phyloP scores from a whole-genome alignment of 1,140 invertebrate species.

The Apis dorsata region DNA sequence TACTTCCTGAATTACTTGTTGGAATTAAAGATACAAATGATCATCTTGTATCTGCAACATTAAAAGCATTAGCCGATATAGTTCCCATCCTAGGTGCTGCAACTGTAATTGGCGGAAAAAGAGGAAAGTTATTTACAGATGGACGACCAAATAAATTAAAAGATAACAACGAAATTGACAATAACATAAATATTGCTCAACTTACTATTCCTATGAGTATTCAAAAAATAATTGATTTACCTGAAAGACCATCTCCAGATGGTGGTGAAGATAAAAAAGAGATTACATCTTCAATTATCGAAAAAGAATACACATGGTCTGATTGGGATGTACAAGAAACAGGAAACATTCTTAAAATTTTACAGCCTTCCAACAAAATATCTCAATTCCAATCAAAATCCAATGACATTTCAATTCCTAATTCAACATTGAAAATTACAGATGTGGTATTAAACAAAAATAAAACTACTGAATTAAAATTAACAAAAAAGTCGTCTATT shows the following conservation, averaged over 20 bases:
- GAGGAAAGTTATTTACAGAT: constrained; percentile 90
- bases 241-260: constrained; percentile 88
- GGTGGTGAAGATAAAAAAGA: constrained; percentile 88
- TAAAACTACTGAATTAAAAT: constrained; percentile 48
- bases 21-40: constrained; percentile 92
- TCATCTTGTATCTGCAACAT: constrained; percentile 87
- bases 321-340: constrained; percentile 86
- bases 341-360: not conserved
- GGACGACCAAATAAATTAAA: constrained; percentile 84
- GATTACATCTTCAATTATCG: constrained; percentile 76
- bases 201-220: constrained; percentile 2
- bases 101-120: constrained; percentile 89
- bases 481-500: constrained; percentile 75
- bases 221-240: constrained; percentile 75
- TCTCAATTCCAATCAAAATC: not conserved
- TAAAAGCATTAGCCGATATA: constrained; percentile 89
- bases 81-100: constrained; percentile 90
- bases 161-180: not conserved
- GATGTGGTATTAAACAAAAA: not conserved
- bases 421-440: not conserved
- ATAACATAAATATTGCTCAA: not conserved
- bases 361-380: not conserved
- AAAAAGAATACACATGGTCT: constrained; percentile 84
- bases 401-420: not conserved
- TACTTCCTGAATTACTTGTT: constrained; percentile 89